Evolutionary conservation across 2,113 vertebrate genomes (phyloP), one percentile per base, ranked within the genome.

Genomic region (Oryzias javanicus): DNA sequence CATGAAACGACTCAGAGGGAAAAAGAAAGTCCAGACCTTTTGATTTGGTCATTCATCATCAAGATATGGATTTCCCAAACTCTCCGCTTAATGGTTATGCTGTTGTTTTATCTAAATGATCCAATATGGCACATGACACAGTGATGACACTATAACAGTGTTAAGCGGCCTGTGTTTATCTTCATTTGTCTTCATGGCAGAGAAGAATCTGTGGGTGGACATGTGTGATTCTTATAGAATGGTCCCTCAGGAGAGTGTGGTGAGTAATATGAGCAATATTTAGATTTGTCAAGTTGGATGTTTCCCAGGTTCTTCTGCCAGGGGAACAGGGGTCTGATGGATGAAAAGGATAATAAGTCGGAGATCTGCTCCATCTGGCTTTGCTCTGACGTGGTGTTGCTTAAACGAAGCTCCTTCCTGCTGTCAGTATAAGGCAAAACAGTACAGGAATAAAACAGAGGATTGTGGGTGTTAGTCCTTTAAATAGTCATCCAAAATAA

Each of bases 241-340:
- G 35, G 35, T 35, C 35, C 35, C 35, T 35, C 35, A 35, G 35
- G 45, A 54, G n/a, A n/a, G 19, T 15, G 48, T 22, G 55, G 52
- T 40, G 69, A 27, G 42, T 51, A 70, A 18, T 27, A 67, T 71
- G 71, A 72, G 53, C 76, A 47, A 72, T 75, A 58, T 63, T 55
- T n/a, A 49, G 17, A 60, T 80, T 60, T 73, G 48, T 72, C 74
- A 52, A 20, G 3, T 59, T 54, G 51, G 61, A 69, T 35, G 41
- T 66, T 61, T 24, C 22, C 62, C 57, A 47, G 65, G 48, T 78
- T 71, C 57, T 53, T 52, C 42, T 12, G 8, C 12, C 5, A 5
- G 19, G 42, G 18, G 19, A 79, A 20, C 46, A n/a, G 25, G 14
- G 35, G 42, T 54, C 20, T 75, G 72, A 77, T 63, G 49, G 57